A percentile compares a stretch with the other conserved stretches of the same genome.
phyloP scores from a whole-genome alignment of 2,113 vertebrate genomes.

The Micromys minutus region DNA sequence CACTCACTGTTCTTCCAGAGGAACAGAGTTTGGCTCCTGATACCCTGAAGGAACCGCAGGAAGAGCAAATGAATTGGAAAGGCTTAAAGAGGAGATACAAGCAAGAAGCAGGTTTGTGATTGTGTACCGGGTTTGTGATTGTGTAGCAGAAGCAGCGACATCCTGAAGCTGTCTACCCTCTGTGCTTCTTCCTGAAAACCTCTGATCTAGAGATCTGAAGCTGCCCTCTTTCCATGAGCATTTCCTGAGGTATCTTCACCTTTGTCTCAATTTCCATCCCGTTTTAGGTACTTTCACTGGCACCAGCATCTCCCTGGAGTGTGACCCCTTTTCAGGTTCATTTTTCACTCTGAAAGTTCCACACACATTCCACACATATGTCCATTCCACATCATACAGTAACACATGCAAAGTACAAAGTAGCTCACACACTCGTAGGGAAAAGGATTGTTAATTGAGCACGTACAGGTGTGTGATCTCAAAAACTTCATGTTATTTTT shows the following conservation, averaged over 20 bases:
- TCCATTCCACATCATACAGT: conserved; percentile 57
- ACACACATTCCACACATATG: conserved; percentile 61
- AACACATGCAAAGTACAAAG: conserved; percentile 51
- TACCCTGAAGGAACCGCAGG: conserved; percentile 71
- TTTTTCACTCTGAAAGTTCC: conserved; percentile 60
- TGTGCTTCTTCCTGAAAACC: conserved; percentile 72
- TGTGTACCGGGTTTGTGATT: conserved; percentile 70
- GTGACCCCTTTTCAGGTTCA: conserved; percentile 50
- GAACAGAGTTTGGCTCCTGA: not conserved
- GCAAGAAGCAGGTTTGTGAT: conserved; percentile 73
- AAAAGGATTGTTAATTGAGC: not conserved
- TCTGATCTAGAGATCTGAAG: conserved; percentile 49
- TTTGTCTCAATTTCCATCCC: conserved; percentile 51
- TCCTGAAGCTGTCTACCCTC: conserved; percentile 63
- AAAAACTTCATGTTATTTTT: conserved; percentile 58
- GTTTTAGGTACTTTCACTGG: conserved; percentile 61
- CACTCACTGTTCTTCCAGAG: not conserved
- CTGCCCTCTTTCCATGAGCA: conserved; percentile 63
- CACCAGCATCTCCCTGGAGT: conserved; percentile 58
- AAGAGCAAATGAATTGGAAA: conserved; percentile 74
- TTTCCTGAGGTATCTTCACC: conserved; percentile 59
- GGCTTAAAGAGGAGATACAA: conserved; percentile 77
- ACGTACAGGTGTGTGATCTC: not conserved
- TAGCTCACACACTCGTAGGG: conserved; percentile 4
- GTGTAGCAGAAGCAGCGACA: conserved; percentile 75